A percentile compares a stretch with the other conserved stretches of the same genome.
Conservation (phyloP, 2,888 invertebrate species). For the Harmothoe impar region DNA sequence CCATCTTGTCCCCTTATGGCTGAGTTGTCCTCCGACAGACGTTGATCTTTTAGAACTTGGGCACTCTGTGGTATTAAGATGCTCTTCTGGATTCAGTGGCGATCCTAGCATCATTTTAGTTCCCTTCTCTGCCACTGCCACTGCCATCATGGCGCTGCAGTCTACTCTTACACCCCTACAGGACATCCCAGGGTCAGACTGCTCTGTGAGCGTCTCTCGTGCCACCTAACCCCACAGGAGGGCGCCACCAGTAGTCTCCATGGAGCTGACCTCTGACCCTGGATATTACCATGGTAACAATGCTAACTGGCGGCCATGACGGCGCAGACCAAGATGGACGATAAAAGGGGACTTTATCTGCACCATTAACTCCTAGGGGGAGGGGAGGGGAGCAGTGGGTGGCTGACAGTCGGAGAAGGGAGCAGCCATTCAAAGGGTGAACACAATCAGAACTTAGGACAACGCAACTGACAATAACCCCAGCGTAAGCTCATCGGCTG, state of each 20-base stretch:
- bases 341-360: slow-evolving; percentile 27
- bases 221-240: slow-evolving; percentile 19
- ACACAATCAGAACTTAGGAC: neutral
- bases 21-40: no score
- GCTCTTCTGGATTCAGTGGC: no score
- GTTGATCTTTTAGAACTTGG: no score
- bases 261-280: slow-evolving; percentile 38
- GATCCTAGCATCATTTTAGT: no score
- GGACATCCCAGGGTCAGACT: neutral
- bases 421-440: neutral
- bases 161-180: neutral
- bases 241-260: slow-evolving; percentile 33
- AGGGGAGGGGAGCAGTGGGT: slow-evolving; percentile 9
- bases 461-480: slow-evolving; percentile 18
- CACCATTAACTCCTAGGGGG: neutral
- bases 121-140: no score
- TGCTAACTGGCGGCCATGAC: slow-evolving; percentile 27
- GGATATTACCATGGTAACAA: slow-evolving; percentile 33
- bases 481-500: slow-evolving; percentile 27
- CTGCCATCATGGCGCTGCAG: no score
- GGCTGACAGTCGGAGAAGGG: neutral
- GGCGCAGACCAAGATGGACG: neutral
- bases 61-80: no score
- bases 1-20: no score
- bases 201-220: neutral